phyloP scores from a whole-genome alignment of 2,888 invertebrate genomes.

The Epsilonema sp. region DNA sequence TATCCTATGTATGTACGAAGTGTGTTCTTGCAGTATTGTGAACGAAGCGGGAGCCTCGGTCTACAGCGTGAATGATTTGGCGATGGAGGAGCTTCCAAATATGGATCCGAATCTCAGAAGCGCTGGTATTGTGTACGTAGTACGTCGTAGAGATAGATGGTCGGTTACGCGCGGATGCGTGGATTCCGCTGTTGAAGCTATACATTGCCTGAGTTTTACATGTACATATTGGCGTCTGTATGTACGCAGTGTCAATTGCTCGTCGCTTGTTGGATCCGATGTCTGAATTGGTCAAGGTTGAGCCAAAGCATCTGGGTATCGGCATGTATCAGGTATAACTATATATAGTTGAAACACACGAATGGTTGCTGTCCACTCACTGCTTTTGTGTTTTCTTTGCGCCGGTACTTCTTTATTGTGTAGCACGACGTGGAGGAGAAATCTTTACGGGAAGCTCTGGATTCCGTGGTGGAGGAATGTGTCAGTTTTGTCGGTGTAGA shows the following conservation, averaged over 20 bases:
- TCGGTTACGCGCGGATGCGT: too few species aligned
- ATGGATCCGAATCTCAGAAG: constrained; percentile 63
- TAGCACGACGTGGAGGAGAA: constrained; percentile 70
- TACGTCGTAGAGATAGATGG: too few species aligned
- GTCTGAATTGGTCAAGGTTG: constrained; percentile 74
- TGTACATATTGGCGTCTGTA: too few species aligned
- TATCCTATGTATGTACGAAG: too few species aligned
- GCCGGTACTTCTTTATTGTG: too few species aligned
- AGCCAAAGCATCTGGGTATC: constrained; percentile 72
- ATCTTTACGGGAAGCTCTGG: constrained; percentile 46
- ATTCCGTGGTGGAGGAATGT: constrained; percentile 63
- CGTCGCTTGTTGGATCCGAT: constrained; percentile 71
- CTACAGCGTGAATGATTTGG: constrained; percentile 67
- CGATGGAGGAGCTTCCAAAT: constrained; percentile 57
- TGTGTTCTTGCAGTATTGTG: constrained; percentile 62
- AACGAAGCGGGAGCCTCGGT: constrained; percentile 77
- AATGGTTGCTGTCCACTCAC: not conserved
- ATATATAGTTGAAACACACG: too few species aligned
- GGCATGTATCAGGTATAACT: constrained; percentile 52
- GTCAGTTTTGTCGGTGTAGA: constrained; percentile 85
- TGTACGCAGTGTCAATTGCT: constrained; percentile 48
- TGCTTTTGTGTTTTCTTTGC: not conserved
- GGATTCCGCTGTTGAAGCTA: too few species aligned
- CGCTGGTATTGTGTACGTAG: constrained; percentile 39
- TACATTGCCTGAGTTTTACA: too few species aligned